Conservation (phyloP, 2,888 invertebrate genomes). For the Drosophila melanocephala region DNA sequence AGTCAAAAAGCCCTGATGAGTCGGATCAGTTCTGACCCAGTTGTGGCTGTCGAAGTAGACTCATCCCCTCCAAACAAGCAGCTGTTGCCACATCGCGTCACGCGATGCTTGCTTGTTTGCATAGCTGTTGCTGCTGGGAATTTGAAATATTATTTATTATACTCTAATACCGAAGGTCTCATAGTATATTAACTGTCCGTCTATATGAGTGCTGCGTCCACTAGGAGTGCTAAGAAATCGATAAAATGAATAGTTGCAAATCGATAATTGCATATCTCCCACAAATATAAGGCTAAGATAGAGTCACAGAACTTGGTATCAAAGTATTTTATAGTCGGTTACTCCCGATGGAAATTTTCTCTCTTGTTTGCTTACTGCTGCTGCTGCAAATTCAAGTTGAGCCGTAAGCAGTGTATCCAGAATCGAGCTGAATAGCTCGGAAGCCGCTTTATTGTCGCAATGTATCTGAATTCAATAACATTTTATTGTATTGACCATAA, state of each 20-base stretch:
- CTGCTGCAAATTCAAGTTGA: not conserved
- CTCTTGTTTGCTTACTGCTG: not conserved
- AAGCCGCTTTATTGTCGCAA: not conserved
- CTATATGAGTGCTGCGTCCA: too few species aligned
- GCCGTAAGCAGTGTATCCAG: not conserved
- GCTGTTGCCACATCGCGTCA: not conserved
- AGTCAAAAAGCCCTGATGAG: accelerated
- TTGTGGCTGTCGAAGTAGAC: not conserved
- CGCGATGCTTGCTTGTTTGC: not conserved
- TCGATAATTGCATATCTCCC: too few species aligned
- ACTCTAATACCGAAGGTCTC: too few species aligned
- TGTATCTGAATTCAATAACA: too few species aligned
- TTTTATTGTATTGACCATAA: not conserved
- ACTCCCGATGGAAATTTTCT: too few species aligned
- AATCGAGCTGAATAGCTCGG: not conserved
- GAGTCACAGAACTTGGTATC: too few species aligned
- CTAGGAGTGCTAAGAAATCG: too few species aligned
- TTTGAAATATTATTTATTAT: not conserved
- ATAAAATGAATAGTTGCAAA: too few species aligned
- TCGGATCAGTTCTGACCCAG: not conserved
- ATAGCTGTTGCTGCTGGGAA: not conserved
- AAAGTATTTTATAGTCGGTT: too few species aligned
- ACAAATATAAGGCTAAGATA: too few species aligned
- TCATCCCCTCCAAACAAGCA: not conserved
- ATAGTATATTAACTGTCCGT: too few species aligned